Evolutionary conservation across 2,888 invertebrate species (phyloP).

Genomic region (Strigamia maritima): DNA sequence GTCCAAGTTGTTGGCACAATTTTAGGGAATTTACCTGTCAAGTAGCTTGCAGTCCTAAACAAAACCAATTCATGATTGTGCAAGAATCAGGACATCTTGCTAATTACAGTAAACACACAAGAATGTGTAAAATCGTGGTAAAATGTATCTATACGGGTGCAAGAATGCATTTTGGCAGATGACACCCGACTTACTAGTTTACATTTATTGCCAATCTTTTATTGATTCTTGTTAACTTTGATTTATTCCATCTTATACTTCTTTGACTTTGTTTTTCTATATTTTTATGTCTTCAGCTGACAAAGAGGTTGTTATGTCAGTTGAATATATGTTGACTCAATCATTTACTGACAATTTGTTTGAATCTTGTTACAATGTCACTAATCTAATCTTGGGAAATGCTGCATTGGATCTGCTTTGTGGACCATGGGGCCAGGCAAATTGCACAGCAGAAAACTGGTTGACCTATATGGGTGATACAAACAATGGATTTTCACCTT

Average conservation of each 20-base stretch:
- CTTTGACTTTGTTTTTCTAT: neutral
- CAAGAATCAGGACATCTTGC: neutral
- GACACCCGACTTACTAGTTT: too few species aligned
- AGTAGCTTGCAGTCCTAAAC: neutral
- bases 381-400: too few species aligned
- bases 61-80: neutral
- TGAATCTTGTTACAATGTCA: slow-evolving; percentile 17
- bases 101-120: too few species aligned
- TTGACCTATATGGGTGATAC: neutral
- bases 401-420: neutral
- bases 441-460: neutral
- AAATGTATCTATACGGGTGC: too few species aligned
- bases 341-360: neutral
- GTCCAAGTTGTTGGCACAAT: neutral
- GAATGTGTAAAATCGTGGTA: too few species aligned
- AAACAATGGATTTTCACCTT: neutral
- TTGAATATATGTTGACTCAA: neutral
- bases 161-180: too few species aligned
- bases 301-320: neutral
- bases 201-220: too few species aligned
- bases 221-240: too few species aligned
- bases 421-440: neutral
- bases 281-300: neutral
- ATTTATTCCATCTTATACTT: neutral
- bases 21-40: neutral